phyloP scores from a whole-genome alignment of 1,140 invertebrate genomes.

The Rhysida immarginata region DNA sequence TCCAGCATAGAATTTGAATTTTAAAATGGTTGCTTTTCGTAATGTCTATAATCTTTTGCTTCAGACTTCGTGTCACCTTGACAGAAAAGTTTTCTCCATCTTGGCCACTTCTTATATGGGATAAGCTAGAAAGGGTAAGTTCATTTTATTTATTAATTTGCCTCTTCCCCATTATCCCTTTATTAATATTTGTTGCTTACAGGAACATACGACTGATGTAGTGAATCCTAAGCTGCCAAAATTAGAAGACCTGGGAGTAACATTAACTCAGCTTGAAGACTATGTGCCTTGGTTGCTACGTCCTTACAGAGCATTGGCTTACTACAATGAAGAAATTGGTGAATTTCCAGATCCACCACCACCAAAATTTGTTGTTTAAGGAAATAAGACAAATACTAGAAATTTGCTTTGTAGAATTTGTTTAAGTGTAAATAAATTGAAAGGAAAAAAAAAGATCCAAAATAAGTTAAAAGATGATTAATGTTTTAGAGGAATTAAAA shows the following conservation, averaged over 20 bases:
- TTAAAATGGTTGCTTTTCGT: too few relatives aligned
- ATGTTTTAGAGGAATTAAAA: too few relatives aligned
- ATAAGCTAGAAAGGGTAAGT: conserved; percentile 49
- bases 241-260: conserved; percentile 72
- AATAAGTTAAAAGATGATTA: too few relatives aligned
- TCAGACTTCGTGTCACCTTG: too few relatives aligned
- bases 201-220: conserved; percentile 61
- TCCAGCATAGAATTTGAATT: too few relatives aligned
- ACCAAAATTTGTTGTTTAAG: too few relatives aligned
- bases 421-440: too few relatives aligned
- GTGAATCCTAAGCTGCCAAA: conserved; percentile 48
- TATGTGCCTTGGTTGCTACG: conserved; percentile 59
- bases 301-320: conserved; percentile 41
- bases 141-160: conserved; percentile 32
- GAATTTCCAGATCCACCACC: conserved; percentile 50
- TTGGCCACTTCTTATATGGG: conserved; percentile 55
- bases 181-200: neutral
- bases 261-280: conserved; percentile 53
- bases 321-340: conserved; percentile 55
- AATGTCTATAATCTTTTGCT: too few relatives aligned
- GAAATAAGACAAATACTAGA: too few relatives aligned
- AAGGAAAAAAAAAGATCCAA: too few relatives aligned
- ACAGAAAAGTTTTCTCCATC: conserved; percentile 40
- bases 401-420: too few relatives aligned
- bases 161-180: neutral